phyloP scores from a whole-genome alignment of 2,113 vertebrate species.

The Perca schrenkii region DNA sequence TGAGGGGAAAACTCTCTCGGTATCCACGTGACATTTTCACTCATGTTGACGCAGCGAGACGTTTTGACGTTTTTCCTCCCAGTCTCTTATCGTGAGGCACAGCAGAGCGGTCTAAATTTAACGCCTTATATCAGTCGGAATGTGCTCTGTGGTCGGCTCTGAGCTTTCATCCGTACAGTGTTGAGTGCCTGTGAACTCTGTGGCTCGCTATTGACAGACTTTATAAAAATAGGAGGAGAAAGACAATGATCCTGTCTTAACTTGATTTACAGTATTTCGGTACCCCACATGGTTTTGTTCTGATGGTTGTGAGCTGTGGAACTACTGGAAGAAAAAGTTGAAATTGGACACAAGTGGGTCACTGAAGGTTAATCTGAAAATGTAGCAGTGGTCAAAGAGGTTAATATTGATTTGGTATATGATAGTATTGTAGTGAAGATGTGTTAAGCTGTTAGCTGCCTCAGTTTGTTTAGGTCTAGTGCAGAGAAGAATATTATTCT shows the following conservation, averaged over 20 bases:
- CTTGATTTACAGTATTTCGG: conserved; percentile 64
- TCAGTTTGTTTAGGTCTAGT: conserved; percentile 49
- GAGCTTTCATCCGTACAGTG: conserved; percentile 67
- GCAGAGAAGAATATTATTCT: neutral
- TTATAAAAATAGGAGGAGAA: conserved; percentile 74
- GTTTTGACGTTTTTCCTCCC: conserved; percentile 56
- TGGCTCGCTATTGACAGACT: conserved; percentile 57
- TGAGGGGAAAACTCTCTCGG: conserved; percentile 38
- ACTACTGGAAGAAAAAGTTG: conserved; percentile 18
- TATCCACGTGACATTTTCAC: conserved; percentile 62
- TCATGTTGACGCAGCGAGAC: conserved; percentile 51
- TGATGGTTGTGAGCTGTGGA: conserved; percentile 12
- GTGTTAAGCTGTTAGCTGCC: conserved; percentile 36
- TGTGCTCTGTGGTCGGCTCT: conserved; percentile 70
- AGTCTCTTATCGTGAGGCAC: conserved; percentile 76
- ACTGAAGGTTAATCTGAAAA: conserved; percentile 48
- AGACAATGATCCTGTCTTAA: conserved; percentile 71
- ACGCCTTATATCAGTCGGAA: conserved; percentile 80
- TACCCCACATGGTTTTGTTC: conserved; percentile 27
- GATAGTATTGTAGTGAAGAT: neutral
- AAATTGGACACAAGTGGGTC: conserved; percentile 29
- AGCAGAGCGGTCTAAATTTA: conserved; percentile 82
- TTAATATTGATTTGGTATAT: conserved; percentile 12
- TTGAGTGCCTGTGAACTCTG: conserved; percentile 58
- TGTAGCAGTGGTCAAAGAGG: conserved; percentile 34